Evolutionary conservation across 2,888 invertebrate genomes (phyloP), one percentile per base, ranked within the genome.

Genomic region (Neoitamus cyanurus): DNA sequence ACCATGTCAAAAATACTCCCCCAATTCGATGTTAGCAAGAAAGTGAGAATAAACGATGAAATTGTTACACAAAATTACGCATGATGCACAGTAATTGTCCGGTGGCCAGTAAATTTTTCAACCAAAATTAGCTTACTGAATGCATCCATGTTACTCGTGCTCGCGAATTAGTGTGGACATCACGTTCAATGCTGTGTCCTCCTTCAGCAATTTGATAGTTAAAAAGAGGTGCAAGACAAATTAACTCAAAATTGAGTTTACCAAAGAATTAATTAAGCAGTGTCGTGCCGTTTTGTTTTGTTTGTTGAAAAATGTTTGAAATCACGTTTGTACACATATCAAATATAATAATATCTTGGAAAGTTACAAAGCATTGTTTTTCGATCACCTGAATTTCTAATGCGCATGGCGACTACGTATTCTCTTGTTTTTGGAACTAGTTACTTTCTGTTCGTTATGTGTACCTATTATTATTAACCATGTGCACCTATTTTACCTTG

Each of bases 11-110:
- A 82, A 48, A 30, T 48, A 78, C 34, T 46, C 34, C 78, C 42
- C 25, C 77, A 68, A 68, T 42, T 34, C 58, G 36, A 69, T 83
- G 72, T 42, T 30, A 34, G 72, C 58, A 48, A 78, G n/a, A 78
- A 72, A 78, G 72, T 48, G 80, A 78, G 80, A 84, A 58, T 15
- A 9, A 58, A 84, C 46, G 72, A 42, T 13, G 28, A 80, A 78
- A 80, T 30, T 78, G 72, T 84, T 84, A 73, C 84, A 80, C 84
- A 84, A 84, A 84, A 84, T 84, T 84, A 84, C 84, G 84, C 84
- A 46, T 34, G 42, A 78, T 15, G 84, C 84, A 84, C 69, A 70
- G 70, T 48, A 84, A 84, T 84, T 72, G 28, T 37, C 25, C 34
- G 36, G 36, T 84, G 58, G 58, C 48, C 42, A 84, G 77, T 15